Percentiles rank a stretch among this genome's conserved stretches.
These are phyloP conservation scores for Ptychodera flava DNA, from an alignment of 35 echinoderm and acorn worm genomes.

Conservation along the genomic window DNA sequence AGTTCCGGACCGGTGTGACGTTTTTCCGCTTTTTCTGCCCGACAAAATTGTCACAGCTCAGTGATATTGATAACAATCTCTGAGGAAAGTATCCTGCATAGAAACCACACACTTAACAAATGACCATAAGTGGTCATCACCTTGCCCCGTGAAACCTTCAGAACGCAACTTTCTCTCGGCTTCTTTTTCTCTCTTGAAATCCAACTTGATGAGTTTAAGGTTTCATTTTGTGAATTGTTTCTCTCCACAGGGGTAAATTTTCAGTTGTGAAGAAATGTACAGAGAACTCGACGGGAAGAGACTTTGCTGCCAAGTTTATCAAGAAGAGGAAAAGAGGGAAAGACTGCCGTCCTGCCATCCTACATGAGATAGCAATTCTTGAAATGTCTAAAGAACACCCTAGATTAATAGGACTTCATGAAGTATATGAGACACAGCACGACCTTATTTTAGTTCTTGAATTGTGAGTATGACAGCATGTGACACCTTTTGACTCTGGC, in stretches of 20 bases:
- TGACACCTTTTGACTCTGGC: too few species aligned
- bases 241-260: slow-evolving; percentile 67
- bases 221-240: background rate
- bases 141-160: too few species aligned
- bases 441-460: slow-evolving; percentile 95
- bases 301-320: slow-evolving; percentile 93
- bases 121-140: too few species aligned
- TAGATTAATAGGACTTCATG: slow-evolving; percentile 74
- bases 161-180: too few species aligned
- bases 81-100: too few species aligned
- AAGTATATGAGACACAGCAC: slow-evolving; percentile 77
- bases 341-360: slow-evolving; percentile 77
- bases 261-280: slow-evolving; percentile 86
- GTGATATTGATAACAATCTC: too few species aligned
- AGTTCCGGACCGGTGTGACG: too few species aligned
- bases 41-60: too few species aligned
- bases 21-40: too few species aligned
- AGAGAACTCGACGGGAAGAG: slow-evolving; percentile 44
- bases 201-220: too few species aligned
- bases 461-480: slow-evolving; percentile 69
- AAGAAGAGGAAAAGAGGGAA: slow-evolving; percentile 81
- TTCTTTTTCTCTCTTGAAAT: too few species aligned
- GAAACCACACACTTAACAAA: too few species aligned
- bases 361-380: slow-evolving; percentile 93
- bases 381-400: slow-evolving; percentile 81